Conservation (phyloP, 1,140 invertebrate genomes). For the Linepithema humile region DNA sequence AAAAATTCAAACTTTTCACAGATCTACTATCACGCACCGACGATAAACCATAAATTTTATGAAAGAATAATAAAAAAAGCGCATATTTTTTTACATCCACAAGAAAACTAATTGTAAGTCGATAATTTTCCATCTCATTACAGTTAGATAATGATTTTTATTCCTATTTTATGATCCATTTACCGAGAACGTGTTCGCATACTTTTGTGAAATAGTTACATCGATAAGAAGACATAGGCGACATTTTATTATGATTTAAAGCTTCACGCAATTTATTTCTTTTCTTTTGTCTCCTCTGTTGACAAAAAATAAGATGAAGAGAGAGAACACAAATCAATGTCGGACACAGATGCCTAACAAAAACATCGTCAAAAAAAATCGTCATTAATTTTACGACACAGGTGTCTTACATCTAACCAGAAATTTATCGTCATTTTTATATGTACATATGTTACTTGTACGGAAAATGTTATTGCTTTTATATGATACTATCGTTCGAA, state of each 20-base stretch:
- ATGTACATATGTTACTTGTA: not conserved
- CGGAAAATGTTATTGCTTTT: not conserved
- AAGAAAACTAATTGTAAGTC: not conserved
- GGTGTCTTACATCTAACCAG: not conserved
- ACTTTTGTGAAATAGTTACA: slow-evolving; percentile 12
- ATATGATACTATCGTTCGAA: not conserved
- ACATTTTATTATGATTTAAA: not conserved
- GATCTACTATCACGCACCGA: too few species aligned
- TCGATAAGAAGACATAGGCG: not conserved
- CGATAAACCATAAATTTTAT: too few species aligned
- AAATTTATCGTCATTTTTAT: slow-evolving; percentile 3
- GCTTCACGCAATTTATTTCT: not conserved
- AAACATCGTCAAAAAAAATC: not conserved
- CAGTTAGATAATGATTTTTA: not conserved
- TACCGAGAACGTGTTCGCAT: not conserved
- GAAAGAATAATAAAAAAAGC: not conserved
- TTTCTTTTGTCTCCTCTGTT: not conserved
- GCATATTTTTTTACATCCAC: not conserved
- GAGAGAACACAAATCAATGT: not conserved
- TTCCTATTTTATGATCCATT: not conserved
- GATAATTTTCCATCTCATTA: not conserved
- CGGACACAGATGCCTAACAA: too few species aligned
- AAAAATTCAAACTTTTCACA: not conserved
- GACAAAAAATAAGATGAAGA: slow-evolving; percentile 4
- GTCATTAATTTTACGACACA: not conserved